Percentiles rank a stretch among this genome's conserved stretches.
These are phyloP conservation scores for Pollenia griseotomentosa DNA, from an alignment of 2,888 invertebrate species.

Conservation along the genomic window DNA sequence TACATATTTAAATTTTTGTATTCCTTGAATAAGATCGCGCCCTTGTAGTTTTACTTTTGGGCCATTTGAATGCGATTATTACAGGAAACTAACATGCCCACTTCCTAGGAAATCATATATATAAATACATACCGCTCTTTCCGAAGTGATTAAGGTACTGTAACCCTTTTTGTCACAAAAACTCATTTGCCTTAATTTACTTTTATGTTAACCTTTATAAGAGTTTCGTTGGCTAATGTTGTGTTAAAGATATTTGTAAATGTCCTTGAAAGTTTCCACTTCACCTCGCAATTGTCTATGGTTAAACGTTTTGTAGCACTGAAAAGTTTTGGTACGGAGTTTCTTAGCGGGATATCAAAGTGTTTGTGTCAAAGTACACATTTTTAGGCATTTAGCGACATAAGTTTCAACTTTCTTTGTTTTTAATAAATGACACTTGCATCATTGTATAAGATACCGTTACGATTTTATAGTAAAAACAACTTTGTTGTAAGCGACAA, in stretches of 20 bases:
- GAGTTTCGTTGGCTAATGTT: background rate
- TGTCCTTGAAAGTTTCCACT: slow-evolving; percentile 33
- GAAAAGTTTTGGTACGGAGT: background rate
- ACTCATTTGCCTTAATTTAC: slow-evolving; percentile 11
- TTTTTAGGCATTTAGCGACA: background rate
- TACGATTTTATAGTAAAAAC: too few species aligned
- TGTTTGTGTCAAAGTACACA: background rate
- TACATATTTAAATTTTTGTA: slow-evolving; percentile 20
- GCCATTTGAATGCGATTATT: slow-evolving; percentile 21
- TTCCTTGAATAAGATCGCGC: slow-evolving; percentile 38
- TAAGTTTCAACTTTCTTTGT: too few species aligned
- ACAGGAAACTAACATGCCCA: background rate
- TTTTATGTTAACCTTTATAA: slow-evolving; percentile 31
- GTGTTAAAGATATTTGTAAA: background rate
- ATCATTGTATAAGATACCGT: too few species aligned
- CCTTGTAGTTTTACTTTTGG: slow-evolving; percentile 52
- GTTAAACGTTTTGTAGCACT: background rate
- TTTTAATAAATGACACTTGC: too few species aligned
- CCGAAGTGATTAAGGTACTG: background rate
- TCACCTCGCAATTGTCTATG: slow-evolving; percentile 22
- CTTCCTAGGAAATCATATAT: slow-evolving; percentile 12
- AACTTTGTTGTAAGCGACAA: too few species aligned
- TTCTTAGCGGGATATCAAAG: background rate
- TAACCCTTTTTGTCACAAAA: slow-evolving; percentile 48
- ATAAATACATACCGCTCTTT: background rate